These are phyloP conservation scores for Choloepus didactylus DNA, from an alignment of 2,797 vertebrate species.

Conservation along the genomic window DNA sequence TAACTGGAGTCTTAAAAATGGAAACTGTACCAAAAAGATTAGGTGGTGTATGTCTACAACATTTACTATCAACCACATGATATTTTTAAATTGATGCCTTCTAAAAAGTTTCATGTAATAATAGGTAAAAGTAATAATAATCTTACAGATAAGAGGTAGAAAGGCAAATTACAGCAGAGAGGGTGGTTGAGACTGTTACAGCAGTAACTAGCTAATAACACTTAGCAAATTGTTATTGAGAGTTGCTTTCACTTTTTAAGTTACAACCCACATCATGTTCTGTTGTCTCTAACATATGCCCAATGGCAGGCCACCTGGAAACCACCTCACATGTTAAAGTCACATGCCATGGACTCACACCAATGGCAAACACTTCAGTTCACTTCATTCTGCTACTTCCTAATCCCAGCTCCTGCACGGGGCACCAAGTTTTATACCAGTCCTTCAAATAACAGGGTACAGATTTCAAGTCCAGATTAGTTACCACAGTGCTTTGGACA, in stretches of 20 bases:
- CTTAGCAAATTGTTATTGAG: neutral
- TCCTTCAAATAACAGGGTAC: neutral
- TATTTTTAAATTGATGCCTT: constrained; percentile 16
- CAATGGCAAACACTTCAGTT: neutral
- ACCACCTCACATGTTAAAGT: neutral
- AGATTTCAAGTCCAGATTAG: constrained; percentile 22
- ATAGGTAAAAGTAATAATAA: neutral
- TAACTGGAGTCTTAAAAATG: neutral
- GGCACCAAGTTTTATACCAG: neutral
- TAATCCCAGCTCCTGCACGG: neutral
- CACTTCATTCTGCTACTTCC: neutral
- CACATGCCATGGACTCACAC: neutral
- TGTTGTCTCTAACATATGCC: neutral
- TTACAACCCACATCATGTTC: neutral
- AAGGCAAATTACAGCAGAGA: neutral
- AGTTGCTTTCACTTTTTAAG: neutral
- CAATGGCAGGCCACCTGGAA: neutral
- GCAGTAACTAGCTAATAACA: neutral
- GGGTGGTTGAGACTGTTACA: neutral
- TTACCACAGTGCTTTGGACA: neutral
- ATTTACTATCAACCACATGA: neutral
- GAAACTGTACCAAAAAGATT: neutral
- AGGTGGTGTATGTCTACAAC: neutral
- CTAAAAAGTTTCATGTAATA: neutral
- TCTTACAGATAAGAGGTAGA: neutral